A percentile compares a stretch with the other conserved stretches of the same genome.
phyloP scores from a whole-genome alignment of 1,140 invertebrate genomes.

The Arion vulgaris region DNA sequence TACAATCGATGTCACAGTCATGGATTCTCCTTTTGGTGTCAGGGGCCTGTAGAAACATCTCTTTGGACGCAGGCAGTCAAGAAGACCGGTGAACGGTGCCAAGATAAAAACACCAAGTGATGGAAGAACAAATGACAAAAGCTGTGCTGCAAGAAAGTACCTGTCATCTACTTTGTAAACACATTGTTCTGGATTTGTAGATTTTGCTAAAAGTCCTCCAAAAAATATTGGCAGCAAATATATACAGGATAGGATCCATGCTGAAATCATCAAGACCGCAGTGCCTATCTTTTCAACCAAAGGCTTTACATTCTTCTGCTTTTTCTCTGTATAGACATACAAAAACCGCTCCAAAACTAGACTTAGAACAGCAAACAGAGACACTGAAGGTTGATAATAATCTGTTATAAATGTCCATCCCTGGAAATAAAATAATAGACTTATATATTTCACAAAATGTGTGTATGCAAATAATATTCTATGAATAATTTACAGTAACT shows the following conservation, averaged over 20 bases:
- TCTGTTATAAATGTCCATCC: slow-evolving; percentile 30
- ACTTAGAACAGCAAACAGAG: slow-evolving; percentile 38
- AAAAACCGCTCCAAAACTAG: slow-evolving; percentile 45
- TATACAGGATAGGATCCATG: slow-evolving; percentile 43
- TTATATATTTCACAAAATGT: background rate
- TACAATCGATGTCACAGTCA: slow-evolving; percentile 37
- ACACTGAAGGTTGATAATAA: slow-evolving; percentile 37
- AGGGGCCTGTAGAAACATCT: slow-evolving; percentile 39
- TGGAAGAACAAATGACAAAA: slow-evolving; percentile 42
- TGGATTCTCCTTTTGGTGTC: slow-evolving; percentile 42
- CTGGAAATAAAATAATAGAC: slow-evolving; percentile 8
- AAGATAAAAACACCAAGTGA: slow-evolving; percentile 37
- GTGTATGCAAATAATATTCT: background rate
- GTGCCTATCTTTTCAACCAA: slow-evolving; percentile 32
- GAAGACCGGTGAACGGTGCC: slow-evolving; percentile 41
- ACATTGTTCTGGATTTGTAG: slow-evolving; percentile 25
- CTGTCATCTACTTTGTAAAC: slow-evolving; percentile 37
- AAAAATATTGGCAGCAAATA: slow-evolving; percentile 41
- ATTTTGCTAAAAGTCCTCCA: slow-evolving; percentile 27
- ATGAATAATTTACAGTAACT: background rate
- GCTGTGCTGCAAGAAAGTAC: slow-evolving; percentile 40
- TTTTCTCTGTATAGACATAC: slow-evolving; percentile 42
- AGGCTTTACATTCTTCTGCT: slow-evolving; percentile 3
- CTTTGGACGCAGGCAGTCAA: slow-evolving; percentile 39
- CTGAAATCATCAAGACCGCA: slow-evolving; percentile 39